These are phyloP conservation scores for Hexactinellida sp. DNA, from an alignment of 37 sponge, comb jelly and placozoan genomes.

Conservation along the genomic window DNA sequence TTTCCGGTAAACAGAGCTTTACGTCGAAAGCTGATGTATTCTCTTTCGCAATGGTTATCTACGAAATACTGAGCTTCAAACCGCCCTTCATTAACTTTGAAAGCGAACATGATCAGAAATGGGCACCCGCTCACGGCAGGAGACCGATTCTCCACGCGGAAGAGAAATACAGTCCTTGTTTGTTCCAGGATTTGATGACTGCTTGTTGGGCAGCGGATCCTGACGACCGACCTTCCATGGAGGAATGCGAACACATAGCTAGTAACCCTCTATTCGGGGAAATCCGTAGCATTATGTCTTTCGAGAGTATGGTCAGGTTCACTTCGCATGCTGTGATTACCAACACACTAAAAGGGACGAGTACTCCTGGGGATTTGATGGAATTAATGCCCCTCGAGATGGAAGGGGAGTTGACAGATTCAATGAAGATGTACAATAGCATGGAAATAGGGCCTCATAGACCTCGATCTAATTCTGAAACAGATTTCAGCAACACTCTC, in stretches of 20 bases:
- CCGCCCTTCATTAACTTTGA: conserved; percentile 38
- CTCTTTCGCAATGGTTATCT: conserved; percentile 73
- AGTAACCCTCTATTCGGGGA: not conserved
- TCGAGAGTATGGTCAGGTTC: not conserved
- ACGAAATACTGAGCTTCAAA: conserved; percentile 41
- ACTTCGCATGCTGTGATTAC: not conserved
- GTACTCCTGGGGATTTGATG: not conserved
- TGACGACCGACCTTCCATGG: conserved; percentile 38
- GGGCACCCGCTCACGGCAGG: not conserved
- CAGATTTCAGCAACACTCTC: not conserved
- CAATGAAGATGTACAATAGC: not conserved
- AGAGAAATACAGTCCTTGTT: conserved; percentile 39
- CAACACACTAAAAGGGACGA: not conserved
- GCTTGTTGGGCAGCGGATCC: conserved; percentile 62
- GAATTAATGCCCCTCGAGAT: not conserved
- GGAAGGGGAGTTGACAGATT: not conserved
- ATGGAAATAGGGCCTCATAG: not conserved
- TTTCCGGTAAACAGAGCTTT: conserved; percentile 28
- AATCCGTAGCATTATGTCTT: not conserved
- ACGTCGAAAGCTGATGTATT: conserved; percentile 65
- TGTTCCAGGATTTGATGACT: conserved; percentile 51
- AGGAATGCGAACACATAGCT: not conserved
- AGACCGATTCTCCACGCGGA: not conserved
- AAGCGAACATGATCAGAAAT: not conserved
- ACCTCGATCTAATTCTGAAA: not conserved